Conservation (phyloP, 2,888 invertebrate genomes). For the Agrotis puta region DNA sequence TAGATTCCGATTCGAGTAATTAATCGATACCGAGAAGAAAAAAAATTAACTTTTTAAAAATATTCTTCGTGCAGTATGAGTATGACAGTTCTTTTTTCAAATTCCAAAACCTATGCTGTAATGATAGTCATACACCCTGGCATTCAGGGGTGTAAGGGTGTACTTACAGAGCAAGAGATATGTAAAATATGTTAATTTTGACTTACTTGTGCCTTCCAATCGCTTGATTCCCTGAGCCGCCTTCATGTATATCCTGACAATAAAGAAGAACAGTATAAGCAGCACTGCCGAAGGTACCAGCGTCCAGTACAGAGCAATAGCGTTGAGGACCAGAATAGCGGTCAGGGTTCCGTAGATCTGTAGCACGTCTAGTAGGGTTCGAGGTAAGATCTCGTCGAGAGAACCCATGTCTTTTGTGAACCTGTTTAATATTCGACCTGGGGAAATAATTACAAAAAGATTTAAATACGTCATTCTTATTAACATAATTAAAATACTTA, state of each 20-base stretch:
- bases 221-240: constrained; percentile 93
- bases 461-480: too few species aligned
- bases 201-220: constrained; percentile 92
- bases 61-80: too few species aligned
- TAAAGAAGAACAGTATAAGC: constrained; percentile 89
- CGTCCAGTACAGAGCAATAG: constrained; percentile 91
- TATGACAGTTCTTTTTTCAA: too few species aligned
- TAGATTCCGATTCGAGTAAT: too few species aligned
- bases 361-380: constrained; percentile 92
- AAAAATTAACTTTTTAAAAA: too few species aligned
- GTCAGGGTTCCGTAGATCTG: constrained; percentile 89
- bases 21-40: too few species aligned
- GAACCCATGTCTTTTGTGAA: constrained; percentile 97
- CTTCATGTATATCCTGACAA: constrained; percentile 92
- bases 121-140: too few species aligned
- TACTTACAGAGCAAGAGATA: too few species aligned
- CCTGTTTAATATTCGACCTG: constrained; percentile 94
- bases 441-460: not conserved
- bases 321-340: constrained; percentile 92
- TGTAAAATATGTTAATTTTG: not conserved
- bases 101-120: too few species aligned
- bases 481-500: not conserved
- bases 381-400: constrained; percentile 94
- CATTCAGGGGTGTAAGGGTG: too few species aligned
- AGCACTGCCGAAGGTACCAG: constrained; percentile 91